phyloP scores from a whole-genome alignment of 2,888 invertebrate species.

The Sepiola atlantica region DNA sequence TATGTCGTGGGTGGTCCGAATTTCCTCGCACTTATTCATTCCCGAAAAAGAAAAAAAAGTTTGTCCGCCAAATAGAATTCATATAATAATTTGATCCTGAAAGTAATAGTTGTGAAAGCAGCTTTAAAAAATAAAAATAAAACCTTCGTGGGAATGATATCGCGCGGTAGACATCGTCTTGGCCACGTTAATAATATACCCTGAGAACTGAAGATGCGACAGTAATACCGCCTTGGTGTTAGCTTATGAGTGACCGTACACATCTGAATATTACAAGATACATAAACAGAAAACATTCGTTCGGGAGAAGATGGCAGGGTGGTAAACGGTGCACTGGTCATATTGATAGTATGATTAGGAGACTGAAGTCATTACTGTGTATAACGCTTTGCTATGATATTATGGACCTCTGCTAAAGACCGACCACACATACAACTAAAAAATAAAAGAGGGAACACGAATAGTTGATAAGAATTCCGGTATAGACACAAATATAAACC shows the following conservation, averaged over 20 bases:
- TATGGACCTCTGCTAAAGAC: neutral
- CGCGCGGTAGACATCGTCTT: too few relatives aligned
- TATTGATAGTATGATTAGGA: neutral
- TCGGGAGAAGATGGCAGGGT: neutral
- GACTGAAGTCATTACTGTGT: neutral
- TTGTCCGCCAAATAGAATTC: neutral
- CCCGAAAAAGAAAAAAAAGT: neutral
- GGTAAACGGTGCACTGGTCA: neutral
- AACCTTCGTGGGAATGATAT: too few relatives aligned
- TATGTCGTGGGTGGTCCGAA: conserved; percentile 16
- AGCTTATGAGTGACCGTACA: too few relatives aligned
- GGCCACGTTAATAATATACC: too few relatives aligned
- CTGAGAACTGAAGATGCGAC: too few relatives aligned
- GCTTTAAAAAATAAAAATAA: neutral
- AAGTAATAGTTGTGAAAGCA: neutral
- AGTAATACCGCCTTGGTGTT: too few relatives aligned
- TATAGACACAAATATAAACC: neutral
- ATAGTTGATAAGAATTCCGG: neutral
- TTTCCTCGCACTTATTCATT: too few relatives aligned
- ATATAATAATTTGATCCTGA: neutral
- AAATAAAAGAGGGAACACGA: neutral
- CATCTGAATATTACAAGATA: too few relatives aligned
- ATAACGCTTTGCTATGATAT: neutral
- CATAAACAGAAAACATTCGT: neutral
- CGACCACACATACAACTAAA: neutral